A percentile compares a stretch with the other conserved stretches of the same genome.
Evolutionary conservation across 2,888 invertebrate genomes (phyloP).

Genomic region (Papilio protenor): DNA sequence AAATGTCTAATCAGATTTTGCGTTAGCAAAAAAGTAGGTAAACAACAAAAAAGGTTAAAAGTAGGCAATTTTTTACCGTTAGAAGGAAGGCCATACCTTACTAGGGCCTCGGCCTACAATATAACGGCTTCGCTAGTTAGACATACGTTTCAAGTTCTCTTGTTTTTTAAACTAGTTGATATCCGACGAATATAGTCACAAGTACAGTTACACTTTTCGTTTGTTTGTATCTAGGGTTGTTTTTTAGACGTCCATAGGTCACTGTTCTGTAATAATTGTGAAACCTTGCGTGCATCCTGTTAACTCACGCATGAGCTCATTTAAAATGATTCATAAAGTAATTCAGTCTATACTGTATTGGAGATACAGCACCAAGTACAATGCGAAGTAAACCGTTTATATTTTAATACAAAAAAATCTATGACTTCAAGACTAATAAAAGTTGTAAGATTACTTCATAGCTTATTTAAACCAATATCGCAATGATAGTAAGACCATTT

Average conservation of each 20-base stretch:
- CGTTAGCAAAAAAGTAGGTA: slow-evolving; percentile 6
- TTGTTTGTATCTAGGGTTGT: slow-evolving; percentile 21
- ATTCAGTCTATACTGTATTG: not conserved
- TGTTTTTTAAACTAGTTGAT: slow-evolving; percentile 28
- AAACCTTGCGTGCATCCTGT: slow-evolving; percentile 42
- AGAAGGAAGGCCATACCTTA: slow-evolving; percentile 50
- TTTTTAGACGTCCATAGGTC: slow-evolving; percentile 27
- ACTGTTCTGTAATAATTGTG: slow-evolving; percentile 30
- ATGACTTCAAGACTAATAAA: not conserved
- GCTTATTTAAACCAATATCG: not conserved
- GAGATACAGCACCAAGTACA: not conserved
- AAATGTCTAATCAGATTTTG: not conserved
- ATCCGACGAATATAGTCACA: not conserved
- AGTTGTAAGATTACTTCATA: not conserved
- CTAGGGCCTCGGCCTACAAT: slow-evolving; percentile 50
- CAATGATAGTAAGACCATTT: not conserved
- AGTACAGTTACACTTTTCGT: not conserved
- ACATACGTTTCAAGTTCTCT: slow-evolving; percentile 35
- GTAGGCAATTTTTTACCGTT: slow-evolving; percentile 51
- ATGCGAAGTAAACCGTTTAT: not conserved
- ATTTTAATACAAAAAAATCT: not conserved
- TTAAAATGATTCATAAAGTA: slow-evolving; percentile 29
- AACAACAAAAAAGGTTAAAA: slow-evolving; percentile 27
- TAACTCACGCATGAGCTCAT: slow-evolving; percentile 36
- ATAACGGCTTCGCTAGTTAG: slow-evolving; percentile 50